A percentile compares a stretch with the other conserved stretches of the same genome.
Evolutionary conservation across 1,140 invertebrate genomes (phyloP).

Genomic region (Periplaneta americana): DNA sequence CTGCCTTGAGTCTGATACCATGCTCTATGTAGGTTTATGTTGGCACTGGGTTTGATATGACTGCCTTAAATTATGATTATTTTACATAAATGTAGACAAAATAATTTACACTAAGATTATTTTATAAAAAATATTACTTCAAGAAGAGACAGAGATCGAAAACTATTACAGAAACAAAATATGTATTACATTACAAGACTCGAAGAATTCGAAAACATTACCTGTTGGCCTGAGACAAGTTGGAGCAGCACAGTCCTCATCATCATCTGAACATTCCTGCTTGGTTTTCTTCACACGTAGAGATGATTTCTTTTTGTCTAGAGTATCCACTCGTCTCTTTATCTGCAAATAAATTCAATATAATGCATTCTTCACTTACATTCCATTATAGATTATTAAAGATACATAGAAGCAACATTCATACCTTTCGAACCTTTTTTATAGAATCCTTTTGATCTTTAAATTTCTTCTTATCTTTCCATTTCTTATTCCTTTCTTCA

Average conservation of each 20-base stretch:
- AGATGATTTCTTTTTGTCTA: background rate
- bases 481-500: constrained; percentile 19
- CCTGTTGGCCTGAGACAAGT: constrained; percentile 51
- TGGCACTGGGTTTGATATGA: no score
- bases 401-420: no score
- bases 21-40: no score
- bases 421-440: background rate
- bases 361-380: no score
- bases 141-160: no score
- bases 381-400: no score
- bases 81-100: no score
- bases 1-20: no score
- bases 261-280: constrained; percentile 51
- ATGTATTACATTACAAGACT: no score
- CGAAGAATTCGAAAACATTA: no score
- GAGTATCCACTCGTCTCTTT: background rate
- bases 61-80: no score
- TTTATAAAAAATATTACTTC: background rate
- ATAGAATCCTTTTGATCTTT: constrained; percentile 17
- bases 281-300: constrained; percentile 25
- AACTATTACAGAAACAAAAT: no score
- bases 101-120: background rate
- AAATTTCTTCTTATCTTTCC: constrained; percentile 25
- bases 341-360: background rate
- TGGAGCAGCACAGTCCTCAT: constrained; percentile 77